Evolutionary conservation across 1,140 invertebrate genomes (phyloP).

Genomic region (Apis dorsata): DNA sequence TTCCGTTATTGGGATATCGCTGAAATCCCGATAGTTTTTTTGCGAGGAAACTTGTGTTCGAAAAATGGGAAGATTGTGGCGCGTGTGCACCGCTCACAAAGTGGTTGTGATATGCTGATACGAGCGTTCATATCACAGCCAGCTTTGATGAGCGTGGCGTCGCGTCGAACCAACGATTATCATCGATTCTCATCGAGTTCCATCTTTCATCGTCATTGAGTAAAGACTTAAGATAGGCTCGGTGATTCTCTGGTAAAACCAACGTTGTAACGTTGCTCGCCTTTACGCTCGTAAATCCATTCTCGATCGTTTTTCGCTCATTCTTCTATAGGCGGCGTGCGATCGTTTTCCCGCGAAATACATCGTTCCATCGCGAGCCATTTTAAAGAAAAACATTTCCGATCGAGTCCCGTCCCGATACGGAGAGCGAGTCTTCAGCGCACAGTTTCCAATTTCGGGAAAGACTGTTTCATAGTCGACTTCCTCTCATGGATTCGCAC

Average conservation of each 20-base stretch:
- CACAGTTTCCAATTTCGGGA: conserved; percentile 26
- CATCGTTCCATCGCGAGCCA: neutral
- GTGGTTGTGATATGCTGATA: conserved; percentile 83
- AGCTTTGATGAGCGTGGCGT: conserved; percentile 89
- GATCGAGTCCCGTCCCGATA: conserved; percentile 8
- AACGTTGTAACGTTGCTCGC: neutral
- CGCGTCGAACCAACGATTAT: conserved; percentile 53
- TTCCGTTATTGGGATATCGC: too few relatives aligned
- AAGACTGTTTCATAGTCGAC: conserved; percentile 2
- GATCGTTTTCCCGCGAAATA: neutral
- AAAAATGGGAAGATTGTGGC: conserved; percentile 1
- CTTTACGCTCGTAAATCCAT: conserved; percentile 1
- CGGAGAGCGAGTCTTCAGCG: conserved; percentile 10
- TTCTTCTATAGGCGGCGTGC: neutral
- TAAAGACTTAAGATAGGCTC: neutral
- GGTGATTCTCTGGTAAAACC: neutral
- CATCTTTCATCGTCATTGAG: neutral
- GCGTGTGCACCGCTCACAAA: conserved; percentile 82
- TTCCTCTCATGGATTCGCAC: conserved; percentile 19
- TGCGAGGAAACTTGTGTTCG: neutral
- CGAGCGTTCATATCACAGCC: conserved; percentile 85
- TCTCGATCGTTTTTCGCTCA: neutral
- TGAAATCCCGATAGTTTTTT: neutral
- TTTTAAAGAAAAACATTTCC: conserved; percentile 33
- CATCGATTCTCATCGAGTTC: neutral